These are phyloP conservation scores for Neoarius graeffei DNA, from an alignment of 2,113 vertebrate species.

Conservation along the genomic window DNA sequence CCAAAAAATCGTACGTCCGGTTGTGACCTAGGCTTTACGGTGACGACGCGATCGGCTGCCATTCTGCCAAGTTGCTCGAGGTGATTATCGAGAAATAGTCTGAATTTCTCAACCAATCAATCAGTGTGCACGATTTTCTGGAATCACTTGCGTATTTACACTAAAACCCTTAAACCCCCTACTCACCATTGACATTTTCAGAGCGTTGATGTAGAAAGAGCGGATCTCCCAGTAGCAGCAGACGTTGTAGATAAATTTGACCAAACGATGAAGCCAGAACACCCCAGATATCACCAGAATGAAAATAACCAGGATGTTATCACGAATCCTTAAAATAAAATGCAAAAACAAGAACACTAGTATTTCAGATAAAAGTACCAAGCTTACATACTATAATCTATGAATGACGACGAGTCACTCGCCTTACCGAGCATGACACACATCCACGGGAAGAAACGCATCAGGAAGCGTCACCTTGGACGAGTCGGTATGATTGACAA, in stretches of 20 bases:
- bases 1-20: too few species aligned
- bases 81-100: too few species aligned
- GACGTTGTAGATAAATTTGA: slow-evolving; percentile 97
- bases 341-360: background rate
- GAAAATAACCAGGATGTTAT: slow-evolving; percentile 88
- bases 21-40: too few species aligned
- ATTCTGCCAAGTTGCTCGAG: too few species aligned
- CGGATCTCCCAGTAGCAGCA: slow-evolving; percentile 99
- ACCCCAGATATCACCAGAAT: slow-evolving; percentile 90
- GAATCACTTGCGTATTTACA: too few species aligned
- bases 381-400: background rate
- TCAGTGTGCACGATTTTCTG: too few species aligned
- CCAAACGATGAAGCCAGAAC: slow-evolving; percentile 93
- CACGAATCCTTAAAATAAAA: slow-evolving; percentile 78
- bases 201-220: slow-evolving; percentile 91
- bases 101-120: too few species aligned
- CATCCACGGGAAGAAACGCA: slow-evolving; percentile 86
- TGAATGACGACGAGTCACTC: background rate
- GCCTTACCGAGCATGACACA: slow-evolving; percentile 86
- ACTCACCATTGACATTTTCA: slow-evolving; percentile 92
- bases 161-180: too few species aligned
- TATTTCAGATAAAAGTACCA: background rate
- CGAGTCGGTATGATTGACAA: slow-evolving; percentile 91
- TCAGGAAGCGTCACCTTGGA: slow-evolving; percentile 94
- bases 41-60: too few species aligned